Base-by-base conservation (phyloP, 2,888 invertebrate species). In the Drosophila paramelanica region DNA sequence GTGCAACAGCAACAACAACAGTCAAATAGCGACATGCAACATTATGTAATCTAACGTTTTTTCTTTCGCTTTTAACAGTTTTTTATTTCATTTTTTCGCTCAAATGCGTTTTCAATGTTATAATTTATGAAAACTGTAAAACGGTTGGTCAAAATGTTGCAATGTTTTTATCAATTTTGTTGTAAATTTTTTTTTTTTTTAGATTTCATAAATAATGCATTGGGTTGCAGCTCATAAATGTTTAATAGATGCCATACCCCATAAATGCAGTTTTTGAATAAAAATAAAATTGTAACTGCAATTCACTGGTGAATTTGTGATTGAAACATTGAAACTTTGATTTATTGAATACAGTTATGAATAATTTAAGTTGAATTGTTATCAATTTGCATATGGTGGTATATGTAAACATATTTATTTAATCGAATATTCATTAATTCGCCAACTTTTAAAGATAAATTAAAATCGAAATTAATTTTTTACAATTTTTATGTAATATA, bases 131-230 rank as follows among this genome's bases (percentile, higher is more conserved):
- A 82, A 81, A 55, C 67, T 45, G 36, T 43, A 17, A 36, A 64
- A 31, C 36, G 33, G 51, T 55, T 65, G 66, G 38, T 53, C 69
- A 64, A 56, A 59, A 59, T 36, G 60, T 59, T 70, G 47, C 53
- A 47, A 65, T 57, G 27, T 50, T 33, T 36, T 36, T 36, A 20
- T 20, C 0, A 23, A 13, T 33, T 10, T 4, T 65, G 60, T 23
- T 23, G 31, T n/a, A 17, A 3, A 2, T 46, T 50, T 27, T 58
- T 31, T 45, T 38, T 17, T 49, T 43, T 43, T 38, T 6, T 5
- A 13, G 2, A 42, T 73, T 58, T 56, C 50, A 87, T 81, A 68
- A 77, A 81, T 81, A 84, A 81, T 81, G 58, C 67, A 81, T 66
- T 25, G 13, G 8, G 20, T 70, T 58, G 51, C 31, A 45, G 58